phyloP scores from a whole-genome alignment of 2,888 invertebrate genomes.

The Caenorhabditis afra region DNA sequence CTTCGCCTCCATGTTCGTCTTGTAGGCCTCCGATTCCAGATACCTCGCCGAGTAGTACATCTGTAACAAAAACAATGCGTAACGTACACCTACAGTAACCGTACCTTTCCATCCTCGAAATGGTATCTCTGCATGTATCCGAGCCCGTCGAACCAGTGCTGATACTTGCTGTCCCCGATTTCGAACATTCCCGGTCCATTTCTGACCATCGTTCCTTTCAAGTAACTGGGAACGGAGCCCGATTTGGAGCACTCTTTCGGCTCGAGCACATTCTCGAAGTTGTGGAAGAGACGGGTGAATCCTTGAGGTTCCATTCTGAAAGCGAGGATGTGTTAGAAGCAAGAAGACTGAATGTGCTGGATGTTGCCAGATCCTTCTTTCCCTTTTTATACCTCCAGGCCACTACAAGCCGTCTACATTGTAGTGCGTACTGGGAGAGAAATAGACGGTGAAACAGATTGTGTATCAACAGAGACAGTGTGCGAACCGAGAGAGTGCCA shows the following conservation, averaged over 20 bases:
- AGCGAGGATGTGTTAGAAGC: neutral
- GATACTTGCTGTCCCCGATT: constrained; percentile 86
- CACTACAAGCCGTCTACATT: neutral
- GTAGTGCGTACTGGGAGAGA: neutral
- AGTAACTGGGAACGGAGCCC: constrained; percentile 84
- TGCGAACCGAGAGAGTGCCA: constrained; percentile 1
- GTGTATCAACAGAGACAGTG: constrained; percentile 4
- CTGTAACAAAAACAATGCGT: no score
- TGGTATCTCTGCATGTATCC: constrained; percentile 83
- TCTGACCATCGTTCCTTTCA: constrained; percentile 87
- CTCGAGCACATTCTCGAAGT: constrained; percentile 33
- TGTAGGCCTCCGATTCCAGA: constrained; percentile 85
- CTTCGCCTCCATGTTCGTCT: constrained; percentile 86
- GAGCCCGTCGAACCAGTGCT: constrained; percentile 92
- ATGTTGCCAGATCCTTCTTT: neutral
- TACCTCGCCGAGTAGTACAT: constrained; percentile 90
- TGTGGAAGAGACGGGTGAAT: constrained; percentile 23
- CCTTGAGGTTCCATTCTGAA: constrained; percentile 26
- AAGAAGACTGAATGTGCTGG: neutral
- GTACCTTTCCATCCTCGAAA: constrained; percentile 80
- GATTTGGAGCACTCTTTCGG: constrained; percentile 19
- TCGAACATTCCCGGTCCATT: constrained; percentile 89
- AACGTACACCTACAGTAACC: neutral
- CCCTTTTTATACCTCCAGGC: neutral
- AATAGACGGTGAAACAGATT: constrained; percentile 8